A percentile compares a stretch with the other conserved stretches of the same genome.
phyloP scores from a whole-genome alignment of 1,140 invertebrate genomes.

The Saccostrea echinata region DNA sequence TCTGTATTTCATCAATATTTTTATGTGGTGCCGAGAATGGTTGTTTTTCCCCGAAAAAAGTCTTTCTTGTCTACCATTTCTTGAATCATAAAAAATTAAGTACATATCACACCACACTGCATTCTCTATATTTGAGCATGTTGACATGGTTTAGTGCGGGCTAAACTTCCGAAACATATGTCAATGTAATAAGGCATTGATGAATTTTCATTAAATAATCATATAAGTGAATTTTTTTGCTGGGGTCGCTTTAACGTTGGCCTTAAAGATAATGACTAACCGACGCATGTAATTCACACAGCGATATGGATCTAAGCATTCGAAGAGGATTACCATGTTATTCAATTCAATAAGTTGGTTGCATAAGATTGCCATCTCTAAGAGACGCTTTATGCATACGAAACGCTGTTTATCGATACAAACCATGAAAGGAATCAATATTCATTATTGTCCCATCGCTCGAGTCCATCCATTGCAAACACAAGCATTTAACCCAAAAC shows the following conservation, averaged over 20 bases:
- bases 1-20: too few relatives aligned
- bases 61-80: too few relatives aligned
- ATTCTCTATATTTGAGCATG: too few relatives aligned
- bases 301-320: background rate
- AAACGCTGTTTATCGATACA: background rate
- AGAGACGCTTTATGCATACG: constrained; percentile 26
- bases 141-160: too few relatives aligned
- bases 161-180: too few relatives aligned
- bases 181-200: too few relatives aligned
- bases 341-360: constrained; percentile 24
- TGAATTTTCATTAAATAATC: background rate
- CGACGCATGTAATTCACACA: background rate
- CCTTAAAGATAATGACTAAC: background rate
- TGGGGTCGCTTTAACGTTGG: background rate
- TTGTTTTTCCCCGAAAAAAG: too few relatives aligned
- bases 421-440: background rate
- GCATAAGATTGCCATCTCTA: constrained; percentile 19
- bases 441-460: background rate
- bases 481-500: constrained; percentile 8
- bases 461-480: background rate
- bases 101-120: too few relatives aligned
- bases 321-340: background rate
- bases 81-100: too few relatives aligned
- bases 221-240: background rate
- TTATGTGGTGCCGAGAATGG: too few relatives aligned